Evolutionary conservation across 2,113 vertebrate genomes (phyloP).

Genomic region (Dipodomys merriami): DNA sequence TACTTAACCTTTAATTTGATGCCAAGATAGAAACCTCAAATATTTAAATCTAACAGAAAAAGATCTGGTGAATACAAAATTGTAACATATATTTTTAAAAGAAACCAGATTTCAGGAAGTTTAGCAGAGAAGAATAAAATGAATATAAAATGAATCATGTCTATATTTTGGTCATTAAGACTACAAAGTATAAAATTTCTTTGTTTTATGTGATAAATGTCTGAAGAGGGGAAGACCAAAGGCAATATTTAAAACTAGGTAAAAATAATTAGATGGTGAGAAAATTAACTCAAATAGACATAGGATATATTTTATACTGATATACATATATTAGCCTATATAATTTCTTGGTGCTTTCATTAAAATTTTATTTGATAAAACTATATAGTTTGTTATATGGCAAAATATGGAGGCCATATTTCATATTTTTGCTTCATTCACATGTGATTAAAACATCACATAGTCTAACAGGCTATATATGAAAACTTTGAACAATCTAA

Average conservation of each 20-base stretch:
- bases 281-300: not conserved
- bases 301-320: not conserved
- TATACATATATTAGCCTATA: too few species aligned
- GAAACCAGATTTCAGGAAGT: not conserved
- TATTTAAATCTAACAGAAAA: not conserved
- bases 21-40: not conserved
- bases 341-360: not conserved
- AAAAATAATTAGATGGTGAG: not conserved
- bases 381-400: not conserved
- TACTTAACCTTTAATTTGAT: not conserved
- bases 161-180: not conserved
- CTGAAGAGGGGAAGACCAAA: not conserved
- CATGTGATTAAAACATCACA: not conserved
- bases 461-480: not conserved
- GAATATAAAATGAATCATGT: rapidly evolving
- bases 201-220: not conserved
- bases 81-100: not conserved
- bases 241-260: not conserved
- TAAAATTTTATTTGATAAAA: not conserved
- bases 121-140: not conserved
- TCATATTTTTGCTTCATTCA: not conserved
- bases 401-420: not conserved
- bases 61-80: not conserved
- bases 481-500: not conserved
- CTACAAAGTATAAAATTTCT: not conserved